phyloP scores from a whole-genome alignment of 2,113 vertebrate species.

The Eudorcas thomsonii region DNA sequence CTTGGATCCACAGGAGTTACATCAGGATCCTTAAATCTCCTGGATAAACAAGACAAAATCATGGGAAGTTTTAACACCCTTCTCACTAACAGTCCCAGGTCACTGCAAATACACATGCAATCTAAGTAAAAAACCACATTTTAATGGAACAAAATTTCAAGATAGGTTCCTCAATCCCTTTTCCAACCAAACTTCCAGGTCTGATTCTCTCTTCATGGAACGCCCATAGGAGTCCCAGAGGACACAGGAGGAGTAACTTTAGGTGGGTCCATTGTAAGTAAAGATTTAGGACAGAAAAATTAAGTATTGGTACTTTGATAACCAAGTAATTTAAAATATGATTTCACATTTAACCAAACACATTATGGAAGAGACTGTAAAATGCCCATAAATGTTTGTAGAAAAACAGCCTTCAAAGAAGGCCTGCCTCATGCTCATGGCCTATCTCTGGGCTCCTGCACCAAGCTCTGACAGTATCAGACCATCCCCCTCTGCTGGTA shows the following conservation, averaged over 20 bases:
- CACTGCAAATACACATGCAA: background rate
- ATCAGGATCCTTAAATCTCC: background rate
- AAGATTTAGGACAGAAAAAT: background rate
- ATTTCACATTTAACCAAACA: background rate
- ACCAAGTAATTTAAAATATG: background rate
- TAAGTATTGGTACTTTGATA: background rate
- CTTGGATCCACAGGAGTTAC: background rate
- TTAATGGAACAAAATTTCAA: conserved; percentile 6
- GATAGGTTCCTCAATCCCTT: background rate
- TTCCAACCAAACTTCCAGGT: background rate
- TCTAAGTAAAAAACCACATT: background rate
- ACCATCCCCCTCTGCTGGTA: background rate
- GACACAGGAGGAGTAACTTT: background rate
- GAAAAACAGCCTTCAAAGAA: background rate
- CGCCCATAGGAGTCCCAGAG: background rate
- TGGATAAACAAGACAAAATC: background rate
- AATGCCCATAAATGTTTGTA: background rate
- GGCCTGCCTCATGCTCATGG: background rate
- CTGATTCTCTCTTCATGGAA: background rate
- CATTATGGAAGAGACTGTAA: background rate
- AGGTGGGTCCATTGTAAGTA: background rate
- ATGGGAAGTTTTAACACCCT: background rate
- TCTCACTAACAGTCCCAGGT: background rate
- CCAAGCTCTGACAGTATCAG: background rate
- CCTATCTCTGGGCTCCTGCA: background rate